phyloP scores from a whole-genome alignment of 1,140 invertebrate species.

The Luehdorfia chinensis region DNA sequence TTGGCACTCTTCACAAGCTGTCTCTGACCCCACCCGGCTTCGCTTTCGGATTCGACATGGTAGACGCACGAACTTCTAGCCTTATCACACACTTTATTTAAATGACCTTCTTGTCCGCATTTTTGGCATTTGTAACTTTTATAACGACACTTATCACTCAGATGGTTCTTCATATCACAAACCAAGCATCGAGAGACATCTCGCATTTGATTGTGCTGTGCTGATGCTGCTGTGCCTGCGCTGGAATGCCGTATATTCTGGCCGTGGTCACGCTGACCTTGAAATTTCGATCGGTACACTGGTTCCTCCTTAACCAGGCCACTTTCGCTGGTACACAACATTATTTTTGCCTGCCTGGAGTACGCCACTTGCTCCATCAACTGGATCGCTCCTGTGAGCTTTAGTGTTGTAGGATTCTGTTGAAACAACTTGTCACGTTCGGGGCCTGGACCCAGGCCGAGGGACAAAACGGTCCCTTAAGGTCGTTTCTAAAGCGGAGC shows the following conservation, averaged over 20 bases:
- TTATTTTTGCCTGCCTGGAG: too few relatives aligned
- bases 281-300: too few relatives aligned
- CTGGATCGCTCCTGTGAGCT: background rate
- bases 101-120: background rate
- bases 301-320: too few relatives aligned
- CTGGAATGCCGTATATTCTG: too few relatives aligned
- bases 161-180: too few relatives aligned
- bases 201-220: too few relatives aligned
- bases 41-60: background rate
- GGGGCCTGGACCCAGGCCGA: slow-evolving; percentile 20
- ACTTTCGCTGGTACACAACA: too few relatives aligned
- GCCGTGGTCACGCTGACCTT: too few relatives aligned
- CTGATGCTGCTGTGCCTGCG: too few relatives aligned
- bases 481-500: slow-evolving; percentile 16
- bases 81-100: slow-evolving; percentile 31
- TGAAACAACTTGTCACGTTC: slow-evolving; percentile 28
- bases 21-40: background rate
- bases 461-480: slow-evolving; percentile 24
- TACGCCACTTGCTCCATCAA: background rate
- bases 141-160: too few relatives aligned
- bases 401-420: slow-evolving; percentile 1
- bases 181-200: too few relatives aligned
- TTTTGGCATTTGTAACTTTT: too few relatives aligned
- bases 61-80: background rate
- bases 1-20: slow-evolving; percentile 19